Base-by-base conservation (phyloP, 2,797 vertebrate species). In the Falco biarmicus region DNA sequence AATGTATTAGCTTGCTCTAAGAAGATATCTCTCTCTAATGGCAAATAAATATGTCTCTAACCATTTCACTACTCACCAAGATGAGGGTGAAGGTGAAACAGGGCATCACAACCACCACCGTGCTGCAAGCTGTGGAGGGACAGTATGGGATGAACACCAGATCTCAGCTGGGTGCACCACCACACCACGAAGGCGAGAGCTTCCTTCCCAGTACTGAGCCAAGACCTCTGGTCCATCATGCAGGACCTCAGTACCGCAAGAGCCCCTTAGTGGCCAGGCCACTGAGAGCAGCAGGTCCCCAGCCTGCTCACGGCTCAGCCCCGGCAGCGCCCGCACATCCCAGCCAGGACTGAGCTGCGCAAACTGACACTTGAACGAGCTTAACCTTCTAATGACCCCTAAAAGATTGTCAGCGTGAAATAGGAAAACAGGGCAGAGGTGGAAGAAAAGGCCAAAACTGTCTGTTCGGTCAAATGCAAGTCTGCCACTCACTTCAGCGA, bases 51-150 rank as follows among this genome's bases (percentile, higher is more conserved):
- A 34, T 45, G 18, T 32, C 45, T 61, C 53, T n/a, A 64, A 50
- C 11, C n/a, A 16, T 1, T 31, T 37, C 29, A 10, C 31, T n/a
- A 3, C 50, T 84, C 63, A 57, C 48, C 59, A 28, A 17, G 34
- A 39, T 0, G 13, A 37, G 28, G 15, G 15, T 47, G 77, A 59
- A 47, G 85, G 60, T 29, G 47, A 61, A 60, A 11, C 21, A 25
- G 68, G 66, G 20, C 22, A 2, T 22, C 34, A 29, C 0, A 5
- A 64, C 45, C 2, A 1, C 14, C 66, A 24, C 20, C 3, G 0
- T 1, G 7, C 8, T 12, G 61, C 39, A 32, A 19, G 71, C 10
- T 26, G 34, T 1, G 41, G n/a, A 41, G 31, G 32, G 59, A 11
- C 4, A 21, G 37, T 18, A 1, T 0, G 3, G 32, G 57, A 22